A percentile compares a stretch with the other conserved stretches of the same genome.
Conservation (phyloP, 2,888 invertebrate genomes). For the Uloborus plumipes region DNA sequence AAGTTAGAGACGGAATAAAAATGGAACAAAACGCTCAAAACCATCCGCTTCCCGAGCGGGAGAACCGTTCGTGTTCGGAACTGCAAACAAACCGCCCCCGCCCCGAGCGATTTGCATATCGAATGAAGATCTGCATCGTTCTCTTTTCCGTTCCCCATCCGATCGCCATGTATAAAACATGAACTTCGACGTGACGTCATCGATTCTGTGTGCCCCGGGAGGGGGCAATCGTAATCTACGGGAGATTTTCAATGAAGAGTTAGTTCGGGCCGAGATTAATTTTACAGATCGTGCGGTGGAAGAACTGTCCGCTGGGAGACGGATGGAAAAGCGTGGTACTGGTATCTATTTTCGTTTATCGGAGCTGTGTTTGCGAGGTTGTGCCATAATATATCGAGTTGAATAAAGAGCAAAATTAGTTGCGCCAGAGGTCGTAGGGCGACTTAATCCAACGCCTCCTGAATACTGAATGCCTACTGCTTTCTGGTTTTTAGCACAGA, state of each 20-base stretch:
- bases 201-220: slow-evolving; percentile 10
- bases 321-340: no score
- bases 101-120: slow-evolving; percentile 55
- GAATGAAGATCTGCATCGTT: slow-evolving; percentile 48
- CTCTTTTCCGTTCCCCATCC: neutral
- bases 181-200: slow-evolving; percentile 53
- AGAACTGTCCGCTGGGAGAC: neutral
- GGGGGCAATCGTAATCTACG: slow-evolving; percentile 19
- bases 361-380: no score
- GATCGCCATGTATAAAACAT: slow-evolving; percentile 57
- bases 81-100: slow-evolving; percentile 13
- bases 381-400: no score
- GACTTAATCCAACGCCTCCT: no score
- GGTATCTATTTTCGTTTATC: no score
- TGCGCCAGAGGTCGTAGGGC: no score
- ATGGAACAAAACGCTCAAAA: slow-evolving; percentile 14
- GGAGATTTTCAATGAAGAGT: neutral
- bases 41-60: neutral
- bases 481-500: no score
- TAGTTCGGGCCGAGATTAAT: slow-evolving; percentile 4
- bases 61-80: no score
- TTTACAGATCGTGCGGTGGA: slow-evolving; percentile 2
- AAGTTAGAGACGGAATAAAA: slow-evolving; percentile 8
- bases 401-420: no score
- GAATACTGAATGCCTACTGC: no score